phyloP scores from a whole-genome alignment of 2,888 invertebrate genomes.

The Mythimna lalbum region DNA sequence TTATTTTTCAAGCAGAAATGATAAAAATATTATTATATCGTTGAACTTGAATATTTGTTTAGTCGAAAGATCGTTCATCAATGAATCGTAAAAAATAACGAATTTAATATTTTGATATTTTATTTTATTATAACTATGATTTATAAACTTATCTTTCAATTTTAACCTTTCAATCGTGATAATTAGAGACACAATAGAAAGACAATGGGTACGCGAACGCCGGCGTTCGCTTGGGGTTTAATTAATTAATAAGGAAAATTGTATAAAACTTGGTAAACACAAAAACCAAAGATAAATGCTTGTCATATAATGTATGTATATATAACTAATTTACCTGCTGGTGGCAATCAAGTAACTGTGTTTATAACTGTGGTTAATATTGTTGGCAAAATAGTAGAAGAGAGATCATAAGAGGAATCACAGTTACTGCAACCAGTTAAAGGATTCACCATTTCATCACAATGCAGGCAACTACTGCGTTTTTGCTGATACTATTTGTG shows the following conservation, averaged over 20 bases:
- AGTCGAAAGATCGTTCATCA: no score
- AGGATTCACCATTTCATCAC: neutral
- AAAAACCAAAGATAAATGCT: neutral
- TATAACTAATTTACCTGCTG: neutral
- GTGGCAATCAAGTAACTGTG: neutral
- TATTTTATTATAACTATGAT: neutral
- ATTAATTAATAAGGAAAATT: neutral
- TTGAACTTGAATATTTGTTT: no score
- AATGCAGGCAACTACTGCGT: conserved; percentile 2
- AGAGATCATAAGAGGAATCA: neutral
- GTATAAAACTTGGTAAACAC: neutral
- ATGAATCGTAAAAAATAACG: no score
- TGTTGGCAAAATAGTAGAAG: neutral
- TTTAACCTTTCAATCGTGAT: no score
- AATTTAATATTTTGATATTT: no score
- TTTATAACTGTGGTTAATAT: conserved; percentile 1
- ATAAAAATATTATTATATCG: no score
- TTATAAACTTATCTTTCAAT: neutral
- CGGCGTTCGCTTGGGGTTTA: no score
- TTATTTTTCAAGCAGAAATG: no score
- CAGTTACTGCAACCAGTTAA: neutral
- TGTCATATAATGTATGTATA: neutral
- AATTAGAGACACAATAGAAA: no score
- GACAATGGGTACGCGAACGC: no score
- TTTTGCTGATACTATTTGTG: conserved; percentile 6